These are phyloP conservation scores for Rousettus madagascariensis DNA, from an alignment of 2,797 vertebrate species.

Conservation along the genomic window DNA sequence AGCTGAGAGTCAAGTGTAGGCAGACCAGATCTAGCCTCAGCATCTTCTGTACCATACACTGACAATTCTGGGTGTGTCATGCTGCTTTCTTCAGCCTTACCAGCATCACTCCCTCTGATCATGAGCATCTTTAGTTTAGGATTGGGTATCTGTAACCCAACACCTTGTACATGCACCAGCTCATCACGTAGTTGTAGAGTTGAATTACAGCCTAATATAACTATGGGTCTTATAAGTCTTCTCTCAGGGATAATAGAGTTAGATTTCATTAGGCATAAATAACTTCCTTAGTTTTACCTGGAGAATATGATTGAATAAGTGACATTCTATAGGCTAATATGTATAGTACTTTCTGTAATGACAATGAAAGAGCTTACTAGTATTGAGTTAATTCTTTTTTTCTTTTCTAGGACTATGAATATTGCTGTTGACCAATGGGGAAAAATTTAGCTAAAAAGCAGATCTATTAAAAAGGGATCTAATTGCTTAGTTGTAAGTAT, in stretches of 20 bases:
- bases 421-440: not conserved
- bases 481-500: not conserved
- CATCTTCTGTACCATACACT: not conserved
- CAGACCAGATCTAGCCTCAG: not conserved
- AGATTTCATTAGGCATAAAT: not conserved
- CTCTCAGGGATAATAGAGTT: not conserved
- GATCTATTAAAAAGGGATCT: not conserved
- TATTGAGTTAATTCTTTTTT: not conserved
- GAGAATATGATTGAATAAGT: not conserved
- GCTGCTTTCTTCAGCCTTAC: not conserved
- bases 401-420: not conserved
- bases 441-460: constrained; percentile 29
- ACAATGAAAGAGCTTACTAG: not conserved
- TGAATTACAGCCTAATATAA: not conserved
- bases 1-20: not conserved
- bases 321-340: not conserved
- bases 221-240: not conserved
- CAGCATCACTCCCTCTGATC: not conserved
- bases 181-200: not conserved
- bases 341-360: constrained; percentile 7
- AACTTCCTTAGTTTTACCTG: not conserved
- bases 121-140: not conserved
- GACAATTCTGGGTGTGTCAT: fast-evolving
- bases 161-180: not conserved
- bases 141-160: not conserved